Evolutionary conservation across 2,797 vertebrate genomes (phyloP).

Genomic region (Siniperca scherzeri): DNA sequence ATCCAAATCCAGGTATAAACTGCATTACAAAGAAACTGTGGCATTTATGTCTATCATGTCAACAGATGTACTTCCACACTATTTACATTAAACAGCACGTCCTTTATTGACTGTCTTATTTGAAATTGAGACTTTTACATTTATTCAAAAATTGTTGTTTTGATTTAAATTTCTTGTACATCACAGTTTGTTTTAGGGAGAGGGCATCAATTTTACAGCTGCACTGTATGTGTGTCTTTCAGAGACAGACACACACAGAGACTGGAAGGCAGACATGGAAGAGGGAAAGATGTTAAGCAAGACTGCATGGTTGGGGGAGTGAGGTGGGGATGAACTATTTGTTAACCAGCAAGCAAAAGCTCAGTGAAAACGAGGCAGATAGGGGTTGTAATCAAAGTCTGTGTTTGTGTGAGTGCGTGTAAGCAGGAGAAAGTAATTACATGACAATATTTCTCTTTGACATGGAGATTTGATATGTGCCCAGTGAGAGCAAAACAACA

Average conservation of each 20-base stretch:
- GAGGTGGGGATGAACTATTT: conserved; percentile 28
- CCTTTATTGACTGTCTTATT: neutral
- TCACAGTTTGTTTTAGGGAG: conserved; percentile 9
- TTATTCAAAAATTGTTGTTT: neutral
- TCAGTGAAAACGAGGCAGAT: conserved; percentile 22
- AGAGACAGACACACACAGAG: conserved; percentile 18
- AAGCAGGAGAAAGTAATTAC: conserved; percentile 44
- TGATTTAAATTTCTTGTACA: conserved; percentile 7
- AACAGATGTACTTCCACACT: neutral
- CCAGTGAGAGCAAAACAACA: conserved; percentile 29
- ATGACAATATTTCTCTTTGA: conserved; percentile 54
- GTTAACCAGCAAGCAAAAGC: conserved; percentile 38
- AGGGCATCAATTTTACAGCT: conserved; percentile 8
- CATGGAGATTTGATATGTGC: conserved; percentile 44
- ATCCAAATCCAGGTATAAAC: conserved; percentile 2
- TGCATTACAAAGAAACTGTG: conserved; percentile 7
- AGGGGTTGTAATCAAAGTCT: conserved; percentile 36
- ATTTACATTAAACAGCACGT: conserved; percentile 6
- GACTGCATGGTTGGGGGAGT: neutral
- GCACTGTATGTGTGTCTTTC: neutral
- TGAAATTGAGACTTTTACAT: conserved; percentile 7
- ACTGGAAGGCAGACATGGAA: conserved; percentile 2
- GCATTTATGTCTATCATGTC: neutral
- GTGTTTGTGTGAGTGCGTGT: conserved; percentile 10
- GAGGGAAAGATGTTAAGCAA: conserved; percentile 13